Base-by-base conservation (phyloP, 2,113 vertebrate genomes). In the Pelobates fuscus region DNA sequence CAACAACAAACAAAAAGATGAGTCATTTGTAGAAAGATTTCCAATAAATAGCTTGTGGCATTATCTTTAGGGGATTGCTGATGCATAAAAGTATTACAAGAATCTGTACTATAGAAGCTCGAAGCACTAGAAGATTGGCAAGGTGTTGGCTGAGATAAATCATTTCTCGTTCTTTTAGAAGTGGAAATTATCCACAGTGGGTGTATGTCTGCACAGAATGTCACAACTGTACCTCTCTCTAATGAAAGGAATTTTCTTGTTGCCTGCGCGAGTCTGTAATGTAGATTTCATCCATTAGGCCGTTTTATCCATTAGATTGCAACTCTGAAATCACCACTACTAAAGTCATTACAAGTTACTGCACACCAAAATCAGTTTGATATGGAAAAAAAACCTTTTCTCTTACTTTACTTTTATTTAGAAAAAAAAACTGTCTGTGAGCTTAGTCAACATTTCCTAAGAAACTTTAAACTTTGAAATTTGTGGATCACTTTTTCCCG, bases 191-290 rank as follows among this genome's bases (percentile, higher is more conserved):
- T 26, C 29, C 18, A 26, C 12, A 11, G 61, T 64, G 54, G 71
- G 32, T 8, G 25, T 49, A 32, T 21, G 58, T 52, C 70, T 71
- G n/a, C 41, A 71, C 55, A 17, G n/a, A 52, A 65, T 57, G 18
- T 74, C 37, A 57, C 14, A 65, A 18, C 30, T 24, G 23, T n/a
- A 26, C 18, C 46, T 41, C 15, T 41, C 18, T 57, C 49, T 66
- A 26, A 37, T 57, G 32, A 43, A 57, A 24, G 60, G 46, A 74
- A 74, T 74, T 46, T 74, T 74, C 71, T 43, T 29, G 44, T 41
- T 73, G 71, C 65, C 71, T 54, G 46, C 41, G 37, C 24, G 26
- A 2, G 43, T 64, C 65, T 55, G 71, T 44, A 26, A 55, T 43
- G 29, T 65, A 57, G 46, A 55, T 57, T 65, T 65, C 46, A 49